Conservation (phyloP, 2,797 vertebrate genomes). For the Oreochromis mossambicus region DNA sequence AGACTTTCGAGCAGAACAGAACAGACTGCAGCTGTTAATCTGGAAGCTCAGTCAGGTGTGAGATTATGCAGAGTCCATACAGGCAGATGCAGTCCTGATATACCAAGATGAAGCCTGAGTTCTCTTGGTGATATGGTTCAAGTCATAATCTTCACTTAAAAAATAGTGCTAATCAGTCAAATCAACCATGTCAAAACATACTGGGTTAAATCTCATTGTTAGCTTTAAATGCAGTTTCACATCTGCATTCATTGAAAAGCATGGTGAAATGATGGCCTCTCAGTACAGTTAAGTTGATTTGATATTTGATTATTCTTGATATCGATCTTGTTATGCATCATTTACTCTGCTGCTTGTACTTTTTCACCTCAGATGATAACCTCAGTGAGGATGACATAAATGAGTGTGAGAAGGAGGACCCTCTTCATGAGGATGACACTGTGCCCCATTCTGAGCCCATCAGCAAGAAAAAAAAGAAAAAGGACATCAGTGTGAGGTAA, state of each 20-base stretch:
- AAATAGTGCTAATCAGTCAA: not conserved
- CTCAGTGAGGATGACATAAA: constrained; percentile 92
- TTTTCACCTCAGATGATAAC: constrained; percentile 80
- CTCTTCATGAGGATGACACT: constrained; percentile 57
- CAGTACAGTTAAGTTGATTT: not conserved
- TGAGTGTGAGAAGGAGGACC: constrained; percentile 87
- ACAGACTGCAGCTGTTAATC: not conserved
- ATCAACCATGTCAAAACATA: not conserved
- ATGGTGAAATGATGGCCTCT: not conserved
- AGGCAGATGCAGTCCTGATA: not conserved
- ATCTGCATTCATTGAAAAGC: not conserved
- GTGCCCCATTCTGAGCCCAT: constrained; percentile 33
- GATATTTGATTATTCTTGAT: not conserved
- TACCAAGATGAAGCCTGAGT: not conserved
- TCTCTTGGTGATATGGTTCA: not conserved
- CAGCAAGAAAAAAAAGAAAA: constrained; percentile 65
- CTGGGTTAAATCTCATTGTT: not conserved
- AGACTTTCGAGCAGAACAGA: not conserved
- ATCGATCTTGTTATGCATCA: not conserved
- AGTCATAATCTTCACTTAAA: not conserved
- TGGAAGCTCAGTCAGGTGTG: not conserved
- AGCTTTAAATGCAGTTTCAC: not conserved
- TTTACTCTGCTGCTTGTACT: not conserved
- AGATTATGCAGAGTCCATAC: not conserved
- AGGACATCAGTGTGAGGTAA: constrained; percentile 67